Conservation (phyloP, 2,888 invertebrate genomes). For the Drosophila koepferae region DNA sequence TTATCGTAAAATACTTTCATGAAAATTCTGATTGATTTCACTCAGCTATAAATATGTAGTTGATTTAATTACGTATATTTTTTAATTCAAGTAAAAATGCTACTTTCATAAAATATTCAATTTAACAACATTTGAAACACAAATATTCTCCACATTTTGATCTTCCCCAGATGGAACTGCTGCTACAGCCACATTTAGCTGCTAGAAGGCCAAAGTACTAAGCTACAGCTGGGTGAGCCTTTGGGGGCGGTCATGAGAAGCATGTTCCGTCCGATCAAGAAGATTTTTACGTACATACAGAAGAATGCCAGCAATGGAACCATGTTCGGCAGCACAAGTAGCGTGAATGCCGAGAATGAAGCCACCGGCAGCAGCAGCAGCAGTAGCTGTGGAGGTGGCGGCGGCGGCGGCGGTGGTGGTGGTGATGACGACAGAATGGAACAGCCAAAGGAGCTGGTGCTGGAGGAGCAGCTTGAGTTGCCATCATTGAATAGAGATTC, state of each 20-base stretch:
- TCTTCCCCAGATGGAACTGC: slow-evolving; percentile 31
- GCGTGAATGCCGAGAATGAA: slow-evolving; percentile 40
- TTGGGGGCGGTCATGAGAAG: slow-evolving; percentile 52
- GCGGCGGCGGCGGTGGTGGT: background rate
- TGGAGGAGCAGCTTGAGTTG: slow-evolving; percentile 5
- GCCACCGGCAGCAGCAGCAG: slow-evolving; percentile 7
- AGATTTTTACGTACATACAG: slow-evolving; percentile 84
- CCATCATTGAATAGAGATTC: background rate
- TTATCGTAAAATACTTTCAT: too few relatives aligned
- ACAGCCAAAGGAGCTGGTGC: slow-evolving; percentile 10
- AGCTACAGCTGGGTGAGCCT: slow-evolving; percentile 20
- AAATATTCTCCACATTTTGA: too few relatives aligned
- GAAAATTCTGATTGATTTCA: too few relatives aligned
- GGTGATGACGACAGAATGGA: background rate
- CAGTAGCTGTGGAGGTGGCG: background rate
- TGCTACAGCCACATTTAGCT: slow-evolving; percentile 21
- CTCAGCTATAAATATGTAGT: too few relatives aligned
- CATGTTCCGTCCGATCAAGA: slow-evolving; percentile 85
- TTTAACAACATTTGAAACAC: background rate
- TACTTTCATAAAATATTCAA: background rate
- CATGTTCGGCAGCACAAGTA: slow-evolving; percentile 79
- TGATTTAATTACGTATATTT: too few relatives aligned
- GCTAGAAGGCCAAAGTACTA: slow-evolving; percentile 27
- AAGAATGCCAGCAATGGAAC: slow-evolving; percentile 83
- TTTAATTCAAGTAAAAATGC: too few relatives aligned